Conservation (phyloP, 2,797 vertebrate genomes). For the Scomberomorus guttatus region DNA sequence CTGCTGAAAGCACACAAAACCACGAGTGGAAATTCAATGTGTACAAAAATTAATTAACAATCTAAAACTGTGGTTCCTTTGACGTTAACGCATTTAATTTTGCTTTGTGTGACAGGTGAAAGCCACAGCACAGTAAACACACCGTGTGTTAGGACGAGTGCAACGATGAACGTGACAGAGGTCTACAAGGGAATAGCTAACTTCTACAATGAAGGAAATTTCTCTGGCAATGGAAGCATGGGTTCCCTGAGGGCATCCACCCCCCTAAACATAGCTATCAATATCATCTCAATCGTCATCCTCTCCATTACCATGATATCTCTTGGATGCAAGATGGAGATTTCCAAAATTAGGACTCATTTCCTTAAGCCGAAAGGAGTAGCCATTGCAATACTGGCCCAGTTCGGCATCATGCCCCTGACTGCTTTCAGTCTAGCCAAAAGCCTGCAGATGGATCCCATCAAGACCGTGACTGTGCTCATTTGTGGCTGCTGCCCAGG, state of each 20-base stretch:
- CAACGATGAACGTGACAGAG: conserved; percentile 71
- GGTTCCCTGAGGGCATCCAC: conserved; percentile 28
- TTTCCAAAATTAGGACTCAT: conserved; percentile 87
- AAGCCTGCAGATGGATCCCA: conserved; percentile 77
- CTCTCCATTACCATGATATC: conserved; percentile 87
- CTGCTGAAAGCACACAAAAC: not conserved
- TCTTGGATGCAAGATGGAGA: conserved; percentile 89
- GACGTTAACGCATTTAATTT: not conserved
- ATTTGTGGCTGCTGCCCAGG: conserved; percentile 91
- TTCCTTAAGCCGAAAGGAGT: conserved; percentile 87
- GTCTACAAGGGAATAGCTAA: conserved; percentile 15
- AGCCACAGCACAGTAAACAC: conserved; percentile 18
- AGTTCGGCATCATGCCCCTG: conserved; percentile 91
- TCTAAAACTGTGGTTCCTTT: not conserved
- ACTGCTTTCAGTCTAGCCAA: conserved; percentile 87
- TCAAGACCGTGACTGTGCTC: conserved; percentile 87
- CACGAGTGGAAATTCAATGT: not conserved
- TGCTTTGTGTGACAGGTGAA: conserved; percentile 58
- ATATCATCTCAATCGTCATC: conserved; percentile 63
- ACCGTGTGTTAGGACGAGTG: conserved; percentile 4
- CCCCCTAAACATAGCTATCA: conserved; percentile 75
- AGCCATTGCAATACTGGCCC: conserved; percentile 85
- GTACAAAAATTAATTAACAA: not conserved
- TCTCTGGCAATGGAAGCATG: conserved; percentile 64
- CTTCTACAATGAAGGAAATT: conserved; percentile 36